These are phyloP conservation scores for Oryzias melastigma DNA, from an alignment of 2,113 vertebrate species.

Conservation along the genomic window DNA sequence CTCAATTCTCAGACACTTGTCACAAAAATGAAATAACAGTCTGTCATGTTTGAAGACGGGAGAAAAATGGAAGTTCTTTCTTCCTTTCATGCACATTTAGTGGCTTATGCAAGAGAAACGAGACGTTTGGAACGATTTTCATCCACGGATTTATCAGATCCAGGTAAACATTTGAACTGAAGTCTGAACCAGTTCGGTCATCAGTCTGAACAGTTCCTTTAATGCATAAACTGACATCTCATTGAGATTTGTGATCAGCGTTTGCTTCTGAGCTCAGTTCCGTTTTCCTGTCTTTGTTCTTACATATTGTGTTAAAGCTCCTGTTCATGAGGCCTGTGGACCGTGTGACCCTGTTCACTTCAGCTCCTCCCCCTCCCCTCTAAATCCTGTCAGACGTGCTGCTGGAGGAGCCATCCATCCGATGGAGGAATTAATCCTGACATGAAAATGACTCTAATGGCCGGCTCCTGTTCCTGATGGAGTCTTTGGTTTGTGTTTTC, in stretches of 20 bases:
- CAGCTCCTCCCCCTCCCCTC: too few species aligned
- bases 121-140: too few species aligned
- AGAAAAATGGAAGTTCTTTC: not conserved
- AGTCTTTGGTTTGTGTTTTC: slow-evolving; percentile 15
- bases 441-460: slow-evolving; percentile 25
- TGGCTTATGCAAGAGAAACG: not conserved
- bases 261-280: too few species aligned
- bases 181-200: too few species aligned
- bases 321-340: slow-evolving; percentile 15
- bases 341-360: slow-evolving; percentile 24
- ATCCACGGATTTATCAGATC: too few species aligned
- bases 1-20: slow-evolving; percentile 24
- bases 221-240: too few species aligned
- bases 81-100: not conserved
- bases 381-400: slow-evolving; percentile 39
- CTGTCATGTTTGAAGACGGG: slow-evolving; percentile 17
- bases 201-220: too few species aligned
- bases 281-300: too few species aligned
- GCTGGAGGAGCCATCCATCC: slow-evolving; percentile 4
- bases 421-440: slow-evolving; percentile 42
- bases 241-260: too few species aligned
- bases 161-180: too few species aligned
- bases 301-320: not conserved
- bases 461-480: not conserved
- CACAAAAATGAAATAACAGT: slow-evolving; percentile 11